Conservation (phyloP, 2,888 invertebrate genomes). For the Nomada ferruginata region DNA sequence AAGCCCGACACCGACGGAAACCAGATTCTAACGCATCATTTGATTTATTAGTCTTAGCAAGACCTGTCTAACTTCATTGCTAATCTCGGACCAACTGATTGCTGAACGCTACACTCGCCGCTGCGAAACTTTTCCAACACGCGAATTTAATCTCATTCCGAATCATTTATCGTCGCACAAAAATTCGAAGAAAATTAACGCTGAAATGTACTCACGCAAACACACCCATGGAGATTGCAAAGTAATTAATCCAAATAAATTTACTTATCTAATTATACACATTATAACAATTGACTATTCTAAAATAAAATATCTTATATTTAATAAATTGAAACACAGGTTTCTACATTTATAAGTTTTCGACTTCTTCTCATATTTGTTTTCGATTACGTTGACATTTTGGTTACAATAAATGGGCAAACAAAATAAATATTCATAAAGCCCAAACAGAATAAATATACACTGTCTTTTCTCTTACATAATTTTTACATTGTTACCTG, state of each 20-base stretch:
- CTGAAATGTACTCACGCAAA: too few species aligned
- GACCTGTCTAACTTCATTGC: constrained; percentile 34
- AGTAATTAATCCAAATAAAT: too few species aligned
- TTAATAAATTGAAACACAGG: too few species aligned
- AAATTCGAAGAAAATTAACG: too few species aligned
- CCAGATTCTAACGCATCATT: constrained; percentile 46
- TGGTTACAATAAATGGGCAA: background rate
- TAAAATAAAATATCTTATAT: too few species aligned
- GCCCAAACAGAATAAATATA: too few species aligned
- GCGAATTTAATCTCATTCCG: background rate
- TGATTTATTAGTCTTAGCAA: constrained; percentile 51
- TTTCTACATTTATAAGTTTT: background rate
- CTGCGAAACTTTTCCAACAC: background rate
- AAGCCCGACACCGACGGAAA: constrained; percentile 50
- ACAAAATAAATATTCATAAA: background rate
- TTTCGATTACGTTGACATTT: background rate
- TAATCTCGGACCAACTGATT: constrained; percentile 35
- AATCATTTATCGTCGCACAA: too few species aligned
- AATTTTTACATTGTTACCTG: background rate
- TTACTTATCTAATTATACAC: too few species aligned
- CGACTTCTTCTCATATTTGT: background rate
- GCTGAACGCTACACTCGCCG: constrained; percentile 11
- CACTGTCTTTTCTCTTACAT: background rate
- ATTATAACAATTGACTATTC: too few species aligned
- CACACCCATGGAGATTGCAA: too few species aligned